A percentile compares a stretch with the other conserved stretches of the same genome.
phyloP scores from a whole-genome alignment of 2,113 vertebrate species.

The Nothoprocta pentlandii region DNA sequence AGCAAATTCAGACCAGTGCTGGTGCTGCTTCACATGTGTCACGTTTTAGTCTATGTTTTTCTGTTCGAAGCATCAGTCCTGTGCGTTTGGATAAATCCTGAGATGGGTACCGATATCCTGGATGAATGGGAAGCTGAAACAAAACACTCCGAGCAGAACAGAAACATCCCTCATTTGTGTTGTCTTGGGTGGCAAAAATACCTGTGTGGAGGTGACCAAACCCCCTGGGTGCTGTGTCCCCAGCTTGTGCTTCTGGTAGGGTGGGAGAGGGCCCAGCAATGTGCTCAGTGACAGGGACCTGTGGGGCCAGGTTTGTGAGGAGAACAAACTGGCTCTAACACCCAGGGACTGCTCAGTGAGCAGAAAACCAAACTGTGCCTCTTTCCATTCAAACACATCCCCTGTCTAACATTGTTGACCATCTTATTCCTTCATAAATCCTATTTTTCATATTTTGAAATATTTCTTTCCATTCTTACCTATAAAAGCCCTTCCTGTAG shows the following conservation, averaged over 20 bases:
- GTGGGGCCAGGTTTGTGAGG: neutral
- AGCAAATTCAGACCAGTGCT: neutral
- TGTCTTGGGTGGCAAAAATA: neutral
- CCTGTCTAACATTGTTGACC: neutral
- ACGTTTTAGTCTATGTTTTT: neutral
- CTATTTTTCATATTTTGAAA: neutral
- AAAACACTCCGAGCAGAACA: neutral
- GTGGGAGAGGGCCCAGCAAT: neutral
- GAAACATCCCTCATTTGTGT: neutral
- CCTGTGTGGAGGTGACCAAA: neutral
- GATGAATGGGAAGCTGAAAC: neutral
- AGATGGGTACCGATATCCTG: too few species aligned
- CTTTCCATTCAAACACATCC: neutral
- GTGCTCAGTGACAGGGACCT: neutral
- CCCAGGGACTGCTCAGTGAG: neutral
- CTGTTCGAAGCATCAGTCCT: neutral
- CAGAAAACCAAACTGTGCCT: neutral
- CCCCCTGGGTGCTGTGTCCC: neutral
- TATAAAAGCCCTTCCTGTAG: neutral
- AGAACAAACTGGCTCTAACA: neutral
- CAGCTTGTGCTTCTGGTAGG: neutral
- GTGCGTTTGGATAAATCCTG: rapidly evolving
- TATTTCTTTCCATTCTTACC: neutral
- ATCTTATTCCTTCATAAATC: neutral
- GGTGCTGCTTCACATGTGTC: neutral